Percentiles rank a stretch among this genome's conserved stretches.
Evolutionary conservation across 2,888 invertebrate genomes (phyloP).

Genomic region (Brachylomia viminalis): DNA sequence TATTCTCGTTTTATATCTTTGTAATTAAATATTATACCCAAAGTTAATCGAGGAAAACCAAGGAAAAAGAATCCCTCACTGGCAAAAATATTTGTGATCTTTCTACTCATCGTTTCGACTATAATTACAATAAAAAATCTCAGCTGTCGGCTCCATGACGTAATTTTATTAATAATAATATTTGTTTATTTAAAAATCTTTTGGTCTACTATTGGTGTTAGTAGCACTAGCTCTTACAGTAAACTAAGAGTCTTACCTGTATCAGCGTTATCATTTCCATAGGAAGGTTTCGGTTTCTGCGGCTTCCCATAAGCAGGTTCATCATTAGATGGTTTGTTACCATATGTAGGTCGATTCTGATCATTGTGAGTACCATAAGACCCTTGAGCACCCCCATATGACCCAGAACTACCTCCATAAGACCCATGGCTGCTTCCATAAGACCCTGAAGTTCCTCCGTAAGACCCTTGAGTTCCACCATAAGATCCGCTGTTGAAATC

Average conservation of each 20-base stretch:
- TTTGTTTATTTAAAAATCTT: too few species aligned
- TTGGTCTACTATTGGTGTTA: too few species aligned
- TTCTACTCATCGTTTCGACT: too few species aligned
- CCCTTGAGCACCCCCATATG: conserved; percentile 36
- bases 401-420: conserved; percentile 42
- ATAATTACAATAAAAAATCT: too few species aligned
- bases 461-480: conserved; percentile 37
- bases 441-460: conserved; percentile 31
- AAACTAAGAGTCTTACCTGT: conserved; percentile 12
- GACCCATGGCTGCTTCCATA: conserved; percentile 32
- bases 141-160: too few species aligned
- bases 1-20: too few species aligned
- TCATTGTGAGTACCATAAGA: conserved; percentile 37
- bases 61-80: too few species aligned
- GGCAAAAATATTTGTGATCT: too few species aligned
- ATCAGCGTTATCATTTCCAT: conserved; percentile 51
- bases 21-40: too few species aligned
- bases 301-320: conserved; percentile 56
- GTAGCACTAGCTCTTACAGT: too few species aligned
- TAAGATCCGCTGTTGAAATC: conserved; percentile 35
- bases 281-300: conserved; percentile 59
- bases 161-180: too few species aligned
- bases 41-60: too few species aligned
- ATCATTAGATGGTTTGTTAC: conserved; percentile 31
- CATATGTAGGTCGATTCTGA: conserved; percentile 55